Conservation (phyloP, 2,888 invertebrate species). For the Eupeodes latifasciatus region DNA sequence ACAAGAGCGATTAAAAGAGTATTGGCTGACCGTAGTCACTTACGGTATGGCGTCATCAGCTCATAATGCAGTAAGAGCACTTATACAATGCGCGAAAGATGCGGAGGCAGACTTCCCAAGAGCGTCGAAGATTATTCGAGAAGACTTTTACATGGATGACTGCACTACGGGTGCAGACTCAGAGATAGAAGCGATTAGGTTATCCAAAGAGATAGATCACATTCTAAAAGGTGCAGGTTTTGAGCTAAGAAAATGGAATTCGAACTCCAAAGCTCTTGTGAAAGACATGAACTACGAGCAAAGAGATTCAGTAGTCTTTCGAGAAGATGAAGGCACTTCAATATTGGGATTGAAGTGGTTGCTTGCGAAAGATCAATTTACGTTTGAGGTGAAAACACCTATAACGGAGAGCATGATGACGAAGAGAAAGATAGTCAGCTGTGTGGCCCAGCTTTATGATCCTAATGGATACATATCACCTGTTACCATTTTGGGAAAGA, state of each 20-base stretch:
- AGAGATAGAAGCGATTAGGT: not conserved
- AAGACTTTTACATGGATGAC: not conserved
- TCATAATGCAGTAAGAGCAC: slow-evolving; percentile 1
- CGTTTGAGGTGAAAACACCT: not conserved
- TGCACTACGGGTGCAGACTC: slow-evolving; percentile 7
- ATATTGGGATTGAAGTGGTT: not conserved
- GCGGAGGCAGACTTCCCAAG: not conserved
- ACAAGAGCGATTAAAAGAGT: not conserved
- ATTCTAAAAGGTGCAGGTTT: not conserved
- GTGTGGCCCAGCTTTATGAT: not conserved
- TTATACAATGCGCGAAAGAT: too few relatives aligned
- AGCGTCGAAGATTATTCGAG: not conserved
- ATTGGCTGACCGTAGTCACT: slow-evolving; percentile 9
- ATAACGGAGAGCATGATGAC: not conserved
- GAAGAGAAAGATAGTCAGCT: not conserved
- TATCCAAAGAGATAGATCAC: slow-evolving; percentile 2
- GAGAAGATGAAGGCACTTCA: not conserved
- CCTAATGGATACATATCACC: not conserved
- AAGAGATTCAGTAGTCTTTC: not conserved
- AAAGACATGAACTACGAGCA: slow-evolving; percentile 6
- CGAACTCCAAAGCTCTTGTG: not conserved
- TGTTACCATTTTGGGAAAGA: not conserved
- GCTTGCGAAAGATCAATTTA: not conserved
- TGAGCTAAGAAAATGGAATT: not conserved
- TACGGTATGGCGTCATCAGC: not conserved